Base-by-base conservation (phyloP, 2,888 invertebrate species). In the Ectemnius cavifrons region DNA sequence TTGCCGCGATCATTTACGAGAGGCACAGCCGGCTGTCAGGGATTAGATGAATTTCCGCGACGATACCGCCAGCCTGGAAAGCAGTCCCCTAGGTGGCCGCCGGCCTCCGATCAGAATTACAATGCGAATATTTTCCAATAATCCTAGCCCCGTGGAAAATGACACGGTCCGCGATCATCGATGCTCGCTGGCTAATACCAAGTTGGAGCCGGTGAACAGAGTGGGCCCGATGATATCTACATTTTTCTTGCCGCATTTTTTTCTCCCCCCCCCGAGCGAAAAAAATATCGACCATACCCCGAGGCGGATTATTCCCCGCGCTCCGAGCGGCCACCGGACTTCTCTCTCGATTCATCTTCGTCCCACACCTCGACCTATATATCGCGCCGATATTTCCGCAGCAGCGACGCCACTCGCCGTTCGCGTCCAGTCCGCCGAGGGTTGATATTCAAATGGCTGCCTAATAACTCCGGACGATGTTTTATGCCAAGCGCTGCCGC, bases 381-480 rank as follows among this genome's bases (percentile, higher is more conserved):
- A 75, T 72, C 57, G 73, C 28, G 70, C 56, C 71, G 65, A 78
- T 75, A 78, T 75, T 77, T 67, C 59, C 57, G 37, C 74, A 37
- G 27, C 18, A 8, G 8, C 63, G 45, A 57, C 49, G 20, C 60
- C 45, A 49, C 18, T 67, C 64, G 67, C 45, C 60, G 60, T 65
- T 6, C 14, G 14, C 52, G 52, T 4, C n/a, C 14, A 52, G 70
- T 46, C 57, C 64, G 45, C 46, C 52, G 28, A n/a, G 28, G 63
- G 57, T 72, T 63, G 70, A 72, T 80, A 72, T 74, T 80, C 79
- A 77, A 78, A 78, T 79, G 52, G 71, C 20, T 59, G 63, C 66
- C 61, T 80, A 80, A 74, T 79, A 74, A 76, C 70, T 67, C 68
- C 65, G 65, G 64, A 67, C 73, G 67, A 60, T 67, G 73, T 78